Evolutionary conservation across 2,797 vertebrate species (phyloP).

Genomic region (Eleutherodactylus coqui): DNA sequence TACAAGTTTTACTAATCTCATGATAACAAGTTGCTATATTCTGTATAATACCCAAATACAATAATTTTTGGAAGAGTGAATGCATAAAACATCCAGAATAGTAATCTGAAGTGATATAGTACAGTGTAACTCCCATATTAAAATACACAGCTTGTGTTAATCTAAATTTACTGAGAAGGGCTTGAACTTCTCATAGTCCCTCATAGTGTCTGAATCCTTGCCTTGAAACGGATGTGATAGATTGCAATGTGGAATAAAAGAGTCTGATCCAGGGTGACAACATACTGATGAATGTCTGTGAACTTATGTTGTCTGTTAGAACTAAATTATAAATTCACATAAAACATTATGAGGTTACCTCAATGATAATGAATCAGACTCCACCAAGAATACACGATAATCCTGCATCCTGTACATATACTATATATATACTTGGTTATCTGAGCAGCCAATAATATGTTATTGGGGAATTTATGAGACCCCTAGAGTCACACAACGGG

Average conservation of each 20-base stretch:
- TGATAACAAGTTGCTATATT: background rate
- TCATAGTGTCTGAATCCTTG: background rate
- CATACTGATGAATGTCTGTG: background rate
- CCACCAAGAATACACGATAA: background rate
- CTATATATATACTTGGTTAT: no score
- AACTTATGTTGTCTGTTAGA: background rate
- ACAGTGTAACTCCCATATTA: background rate
- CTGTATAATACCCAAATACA: background rate
- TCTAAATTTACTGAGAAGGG: slow-evolving; percentile 14
- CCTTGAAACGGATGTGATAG: background rate
- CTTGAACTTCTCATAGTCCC: background rate
- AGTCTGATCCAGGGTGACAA: slow-evolving; percentile 4
- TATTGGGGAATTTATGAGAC: no score
- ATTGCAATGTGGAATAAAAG: no score
- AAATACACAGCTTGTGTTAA: background rate
- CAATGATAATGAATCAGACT: background rate
- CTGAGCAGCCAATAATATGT: no score
- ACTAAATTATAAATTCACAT: background rate
- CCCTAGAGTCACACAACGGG: no score
- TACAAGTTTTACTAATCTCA: background rate
- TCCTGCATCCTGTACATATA: background rate
- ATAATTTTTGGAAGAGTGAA: background rate
- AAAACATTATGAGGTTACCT: no score
- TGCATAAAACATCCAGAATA: no score
- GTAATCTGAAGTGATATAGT: background rate